Evolutionary conservation across 2,113 vertebrate genomes (phyloP).

Genomic region (Trachemys scripta): DNA sequence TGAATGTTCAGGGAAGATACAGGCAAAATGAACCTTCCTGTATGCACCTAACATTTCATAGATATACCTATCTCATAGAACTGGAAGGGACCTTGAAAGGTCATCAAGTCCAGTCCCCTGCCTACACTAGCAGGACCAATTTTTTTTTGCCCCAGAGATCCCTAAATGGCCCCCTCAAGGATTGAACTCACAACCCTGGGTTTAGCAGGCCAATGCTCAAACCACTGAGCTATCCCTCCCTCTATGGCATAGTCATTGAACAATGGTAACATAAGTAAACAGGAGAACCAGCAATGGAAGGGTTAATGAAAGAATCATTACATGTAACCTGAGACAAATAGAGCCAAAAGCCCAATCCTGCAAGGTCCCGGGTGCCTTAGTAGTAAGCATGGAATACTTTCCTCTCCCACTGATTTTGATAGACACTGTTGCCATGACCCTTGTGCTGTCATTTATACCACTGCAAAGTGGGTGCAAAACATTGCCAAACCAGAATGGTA

Average conservation of each 20-base stretch:
- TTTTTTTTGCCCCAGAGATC: too few species aligned
- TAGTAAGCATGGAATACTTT: not conserved
- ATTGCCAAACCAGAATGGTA: not conserved
- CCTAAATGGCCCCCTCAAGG: too few species aligned
- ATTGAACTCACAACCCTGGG: too few species aligned
- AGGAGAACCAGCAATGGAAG: not conserved
- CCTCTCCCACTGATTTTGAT: accelerated
- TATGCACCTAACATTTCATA: not conserved
- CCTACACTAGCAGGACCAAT: too few species aligned
- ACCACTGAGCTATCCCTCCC: too few species aligned
- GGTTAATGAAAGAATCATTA: not conserved
- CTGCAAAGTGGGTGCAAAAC: accelerated
- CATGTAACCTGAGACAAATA: not conserved
- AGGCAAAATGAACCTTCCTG: not conserved
- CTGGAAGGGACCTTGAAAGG: too few species aligned
- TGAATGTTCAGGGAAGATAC: not conserved
- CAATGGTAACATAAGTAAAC: not conserved
- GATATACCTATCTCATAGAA: too few species aligned
- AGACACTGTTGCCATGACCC: not conserved
- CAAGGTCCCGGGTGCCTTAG: accelerated
- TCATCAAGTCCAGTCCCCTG: too few species aligned
- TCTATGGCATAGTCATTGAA: not conserved
- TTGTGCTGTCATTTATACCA: not conserved
- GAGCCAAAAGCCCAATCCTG: not conserved
- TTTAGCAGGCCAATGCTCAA: too few species aligned